phyloP scores from a whole-genome alignment of 2,888 invertebrate species.

The Microchrysa polita region DNA sequence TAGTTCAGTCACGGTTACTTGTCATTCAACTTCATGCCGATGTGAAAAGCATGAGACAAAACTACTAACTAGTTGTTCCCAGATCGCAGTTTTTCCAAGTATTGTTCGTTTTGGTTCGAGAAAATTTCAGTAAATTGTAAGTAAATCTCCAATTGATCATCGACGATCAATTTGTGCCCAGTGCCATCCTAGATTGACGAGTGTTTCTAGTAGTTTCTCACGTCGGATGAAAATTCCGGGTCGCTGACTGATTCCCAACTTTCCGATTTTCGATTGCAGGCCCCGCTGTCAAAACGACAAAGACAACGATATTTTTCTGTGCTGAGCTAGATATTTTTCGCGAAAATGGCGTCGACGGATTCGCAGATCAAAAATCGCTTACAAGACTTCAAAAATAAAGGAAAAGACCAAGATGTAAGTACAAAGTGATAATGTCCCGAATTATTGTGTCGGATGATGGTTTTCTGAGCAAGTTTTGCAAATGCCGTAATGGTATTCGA shows the following conservation, averaged over 20 bases:
- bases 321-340: conserved; percentile 20
- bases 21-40: conserved; percentile 37
- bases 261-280: conserved; percentile 25
- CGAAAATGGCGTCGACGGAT: conserved; percentile 51
- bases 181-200: neutral
- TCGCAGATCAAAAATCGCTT: conserved; percentile 74
- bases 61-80: conserved; percentile 30
- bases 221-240: neutral
- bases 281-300: conserved; percentile 48
- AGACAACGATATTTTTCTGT: conserved; percentile 46
- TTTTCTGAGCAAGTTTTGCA: neutral
- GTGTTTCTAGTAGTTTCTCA: conserved; percentile 22
- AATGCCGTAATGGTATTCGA: neutral
- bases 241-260: conserved; percentile 18
- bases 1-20: conserved; percentile 2
- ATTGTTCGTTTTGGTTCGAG: conserved; percentile 31
- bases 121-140: conserved; percentile 34
- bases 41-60: conserved; percentile 38
- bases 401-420: conserved; percentile 99
- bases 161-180: neutral
- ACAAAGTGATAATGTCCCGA: conserved; percentile 51
- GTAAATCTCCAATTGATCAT: neutral
- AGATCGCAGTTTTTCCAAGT: conserved; percentile 34
- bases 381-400: conserved; percentile 98
- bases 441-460: conserved; percentile 19